phyloP scores from a whole-genome alignment of 2,888 invertebrate species.

The Lithophane ornitopus region DNA sequence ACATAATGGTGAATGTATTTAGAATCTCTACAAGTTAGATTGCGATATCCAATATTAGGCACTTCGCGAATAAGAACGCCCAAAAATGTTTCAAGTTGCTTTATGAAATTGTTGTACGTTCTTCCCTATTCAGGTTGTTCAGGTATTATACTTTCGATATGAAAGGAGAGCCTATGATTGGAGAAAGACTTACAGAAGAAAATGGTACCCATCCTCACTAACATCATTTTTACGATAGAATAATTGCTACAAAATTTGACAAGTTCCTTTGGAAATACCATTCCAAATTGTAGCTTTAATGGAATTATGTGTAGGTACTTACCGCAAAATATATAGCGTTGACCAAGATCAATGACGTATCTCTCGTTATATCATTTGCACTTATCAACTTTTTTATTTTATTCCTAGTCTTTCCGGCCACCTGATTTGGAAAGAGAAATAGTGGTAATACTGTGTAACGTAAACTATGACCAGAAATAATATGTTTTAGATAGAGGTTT shows the following conservation, averaged over 20 bases:
- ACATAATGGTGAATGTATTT: too few species aligned
- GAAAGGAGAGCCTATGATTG: neutral
- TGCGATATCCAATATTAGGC: neutral
- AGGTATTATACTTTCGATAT: neutral
- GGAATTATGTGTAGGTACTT: conserved; percentile 43
- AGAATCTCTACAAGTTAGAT: neutral
- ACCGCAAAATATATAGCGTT: conserved; percentile 96
- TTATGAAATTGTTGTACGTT: too few species aligned
- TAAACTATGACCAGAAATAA: neutral
- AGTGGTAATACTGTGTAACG: neutral
- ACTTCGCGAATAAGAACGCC: neutral
- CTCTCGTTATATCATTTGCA: conserved; percentile 83
- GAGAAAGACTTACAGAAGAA: neutral
- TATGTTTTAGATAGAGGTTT: neutral
- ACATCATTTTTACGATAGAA: neutral
- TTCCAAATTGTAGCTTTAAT: neutral
- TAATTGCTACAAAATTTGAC: neutral
- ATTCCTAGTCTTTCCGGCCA: conserved; percentile 92
- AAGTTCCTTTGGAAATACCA: neutral
- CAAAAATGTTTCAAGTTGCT: too few species aligned
- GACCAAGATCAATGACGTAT: conserved; percentile 92
- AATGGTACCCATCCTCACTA: neutral
- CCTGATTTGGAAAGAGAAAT: conserved; percentile 69
- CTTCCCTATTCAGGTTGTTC: neutral
- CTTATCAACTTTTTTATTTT: conserved; percentile 93